phyloP scores from a whole-genome alignment of 2,113 vertebrate genomes.

The Recurvirostra avosetta region DNA sequence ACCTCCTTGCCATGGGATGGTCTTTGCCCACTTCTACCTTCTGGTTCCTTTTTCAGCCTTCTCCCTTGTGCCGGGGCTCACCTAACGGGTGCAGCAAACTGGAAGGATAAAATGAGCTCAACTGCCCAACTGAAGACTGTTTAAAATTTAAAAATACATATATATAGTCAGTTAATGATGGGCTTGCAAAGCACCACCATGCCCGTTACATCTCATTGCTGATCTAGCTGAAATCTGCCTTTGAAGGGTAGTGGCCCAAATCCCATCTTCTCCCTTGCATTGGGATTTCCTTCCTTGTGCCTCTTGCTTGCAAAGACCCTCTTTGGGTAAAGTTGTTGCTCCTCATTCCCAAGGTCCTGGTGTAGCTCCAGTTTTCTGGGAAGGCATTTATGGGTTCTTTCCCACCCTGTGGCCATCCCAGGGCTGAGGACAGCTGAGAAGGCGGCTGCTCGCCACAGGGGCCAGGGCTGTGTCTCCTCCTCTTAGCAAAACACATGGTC shows the following conservation, averaged over 20 bases:
- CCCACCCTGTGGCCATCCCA: background rate
- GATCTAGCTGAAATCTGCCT: background rate
- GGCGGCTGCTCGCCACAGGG: background rate
- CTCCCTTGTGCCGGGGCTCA: background rate
- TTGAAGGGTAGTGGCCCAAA: background rate
- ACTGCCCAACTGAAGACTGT: background rate
- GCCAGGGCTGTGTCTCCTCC: rapidly evolving
- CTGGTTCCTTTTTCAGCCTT: background rate
- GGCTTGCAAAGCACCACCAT: rapidly evolving
- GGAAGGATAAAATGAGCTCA: background rate
- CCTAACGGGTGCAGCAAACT: rapidly evolving
- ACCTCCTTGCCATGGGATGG: background rate
- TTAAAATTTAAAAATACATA: background rate
- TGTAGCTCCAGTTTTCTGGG: background rate
- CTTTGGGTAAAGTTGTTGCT: background rate
- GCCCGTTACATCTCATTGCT: background rate
- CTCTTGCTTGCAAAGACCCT: background rate
- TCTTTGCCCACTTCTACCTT: background rate
- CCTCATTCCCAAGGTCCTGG: rapidly evolving
- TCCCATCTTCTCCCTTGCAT: background rate
- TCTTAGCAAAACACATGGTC: background rate
- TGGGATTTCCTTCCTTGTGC: background rate
- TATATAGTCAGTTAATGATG: background rate
- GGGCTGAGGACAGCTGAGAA: background rate
- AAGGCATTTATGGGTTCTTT: background rate